Conservation (phyloP, 2,113 vertebrate genomes). For the Tenrec ecaudatus region DNA sequence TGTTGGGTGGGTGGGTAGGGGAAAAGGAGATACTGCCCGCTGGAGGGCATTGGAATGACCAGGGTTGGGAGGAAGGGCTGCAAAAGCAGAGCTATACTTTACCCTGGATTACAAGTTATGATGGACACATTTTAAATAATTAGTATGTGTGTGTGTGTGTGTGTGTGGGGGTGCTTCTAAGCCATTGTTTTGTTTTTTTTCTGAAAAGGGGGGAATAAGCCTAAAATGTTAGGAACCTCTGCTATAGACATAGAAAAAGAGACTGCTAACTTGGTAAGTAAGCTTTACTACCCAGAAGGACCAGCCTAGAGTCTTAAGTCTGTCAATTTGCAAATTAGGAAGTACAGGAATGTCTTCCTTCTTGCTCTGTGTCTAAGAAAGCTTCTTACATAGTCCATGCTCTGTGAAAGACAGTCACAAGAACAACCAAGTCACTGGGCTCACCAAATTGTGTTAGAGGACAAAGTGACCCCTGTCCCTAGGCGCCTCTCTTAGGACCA, state of each 20-base stretch:
- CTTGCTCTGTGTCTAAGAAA: slow-evolving; percentile 44
- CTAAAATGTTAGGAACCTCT: not conserved
- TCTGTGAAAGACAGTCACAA: not conserved
- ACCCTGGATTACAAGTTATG: too few relatives aligned
- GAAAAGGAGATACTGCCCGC: too few relatives aligned
- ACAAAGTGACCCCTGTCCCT: not conserved
- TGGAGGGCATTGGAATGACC: too few relatives aligned
- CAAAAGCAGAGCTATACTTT: too few relatives aligned
- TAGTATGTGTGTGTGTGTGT: too few relatives aligned
- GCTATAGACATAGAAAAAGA: not conserved
- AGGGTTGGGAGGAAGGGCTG: too few relatives aligned
- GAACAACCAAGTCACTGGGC: not conserved
- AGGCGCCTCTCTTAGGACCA: not conserved
- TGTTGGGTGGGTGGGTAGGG: too few relatives aligned
- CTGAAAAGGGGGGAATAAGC: too few relatives aligned
- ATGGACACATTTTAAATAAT: too few relatives aligned
- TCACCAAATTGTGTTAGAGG: slow-evolving; percentile 9
- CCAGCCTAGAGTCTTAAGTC: not conserved
- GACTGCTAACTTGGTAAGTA: not conserved
- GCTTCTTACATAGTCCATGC: not conserved
- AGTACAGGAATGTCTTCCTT: not conserved
- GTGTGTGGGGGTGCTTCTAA: too few relatives aligned
- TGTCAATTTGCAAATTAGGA: not conserved
- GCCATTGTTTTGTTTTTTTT: too few relatives aligned
- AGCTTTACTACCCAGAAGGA: not conserved